Base-by-base conservation (phyloP, 2,888 invertebrate species). In the Himalopsyche tibetana region DNA sequence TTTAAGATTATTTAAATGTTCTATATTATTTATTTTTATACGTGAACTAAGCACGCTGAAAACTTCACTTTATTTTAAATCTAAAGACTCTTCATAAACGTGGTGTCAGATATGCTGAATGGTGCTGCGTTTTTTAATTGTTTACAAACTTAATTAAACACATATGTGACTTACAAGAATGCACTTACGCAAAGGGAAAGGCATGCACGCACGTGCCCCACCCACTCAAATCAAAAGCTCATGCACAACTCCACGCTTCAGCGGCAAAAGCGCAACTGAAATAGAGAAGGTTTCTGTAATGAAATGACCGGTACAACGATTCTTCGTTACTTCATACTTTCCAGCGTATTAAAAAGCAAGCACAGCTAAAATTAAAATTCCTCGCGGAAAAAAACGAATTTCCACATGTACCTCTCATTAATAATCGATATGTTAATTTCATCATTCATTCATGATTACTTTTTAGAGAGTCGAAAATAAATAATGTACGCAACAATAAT, bases 211-310 rank as follows among this genome's bases (percentile, higher is more conserved):
- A 83, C 84, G 84, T 82, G 84, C 85, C 83, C 83, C 85, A 80
- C 87, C 87, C 83, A 55, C 84, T 63, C 19, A 63, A 63, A 63
- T 63, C 63, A 63, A 63, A 63, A 63, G 63, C 63, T 63, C 63
- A 63, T 28, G 15, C 63, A 63, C 63, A 79, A 81, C 82, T 55
- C 82, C 28, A 80, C 40, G 51, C 89, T 45, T 82, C 55, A 82
- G 74, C 84, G 86, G 83, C 86, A 86, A 56, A 82, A 84, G 82
- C 86, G 85, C 79, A 85, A 88, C 85, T 85, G 38, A 55, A 15
- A 85, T 63, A 63, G 63, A 28, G 63, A 63, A 15, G 63, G 19
- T 63, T 63, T 63, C 19, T 2, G 11, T n/a, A 19, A 63, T 11
- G 19, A 28, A 63, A 63, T 63, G 19, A 51, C 15, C 15, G 51